Evolutionary conservation across 2,113 vertebrate species (phyloP).

Genomic region (Plestiodon gilberti): DNA sequence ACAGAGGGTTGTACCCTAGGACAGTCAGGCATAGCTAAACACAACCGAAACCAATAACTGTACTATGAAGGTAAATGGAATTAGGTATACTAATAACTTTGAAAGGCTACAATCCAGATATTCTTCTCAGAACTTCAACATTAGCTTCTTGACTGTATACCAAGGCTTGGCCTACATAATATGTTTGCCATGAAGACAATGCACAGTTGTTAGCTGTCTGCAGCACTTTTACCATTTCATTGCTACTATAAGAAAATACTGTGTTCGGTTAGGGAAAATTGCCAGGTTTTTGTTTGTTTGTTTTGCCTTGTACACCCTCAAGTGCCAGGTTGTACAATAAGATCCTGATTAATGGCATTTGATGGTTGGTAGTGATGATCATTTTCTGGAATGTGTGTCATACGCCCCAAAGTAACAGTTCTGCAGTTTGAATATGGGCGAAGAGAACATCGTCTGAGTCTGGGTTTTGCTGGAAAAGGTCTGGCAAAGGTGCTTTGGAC

Average conservation of each 20-base stretch:
- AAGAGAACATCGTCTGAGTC: not conserved
- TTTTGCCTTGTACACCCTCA: not conserved
- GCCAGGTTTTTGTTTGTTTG: no score
- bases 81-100: no score
- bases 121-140: constrained; percentile 2
- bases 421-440: not conserved
- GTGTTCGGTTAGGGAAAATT: not conserved
- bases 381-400: not conserved
- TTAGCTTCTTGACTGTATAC: not conserved
- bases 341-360: not conserved
- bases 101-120: no score
- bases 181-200: not conserved
- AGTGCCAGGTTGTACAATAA: not conserved
- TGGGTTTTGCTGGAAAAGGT: not conserved
- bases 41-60: no score
- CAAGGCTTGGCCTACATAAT: not conserved
- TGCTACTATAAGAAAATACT: not conserved
- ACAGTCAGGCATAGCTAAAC: no score
- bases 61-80: no score
- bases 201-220: not conserved
- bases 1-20: not conserved
- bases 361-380: not conserved
- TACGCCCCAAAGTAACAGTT: not conserved
- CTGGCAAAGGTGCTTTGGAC: not conserved
- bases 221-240: not conserved